Percentiles rank a stretch among this genome's conserved stretches.
These are phyloP conservation scores for Apistogramma diplotaenia DNA, from an alignment of 2,113 vertebrate genomes.

Conservation along the genomic window DNA sequence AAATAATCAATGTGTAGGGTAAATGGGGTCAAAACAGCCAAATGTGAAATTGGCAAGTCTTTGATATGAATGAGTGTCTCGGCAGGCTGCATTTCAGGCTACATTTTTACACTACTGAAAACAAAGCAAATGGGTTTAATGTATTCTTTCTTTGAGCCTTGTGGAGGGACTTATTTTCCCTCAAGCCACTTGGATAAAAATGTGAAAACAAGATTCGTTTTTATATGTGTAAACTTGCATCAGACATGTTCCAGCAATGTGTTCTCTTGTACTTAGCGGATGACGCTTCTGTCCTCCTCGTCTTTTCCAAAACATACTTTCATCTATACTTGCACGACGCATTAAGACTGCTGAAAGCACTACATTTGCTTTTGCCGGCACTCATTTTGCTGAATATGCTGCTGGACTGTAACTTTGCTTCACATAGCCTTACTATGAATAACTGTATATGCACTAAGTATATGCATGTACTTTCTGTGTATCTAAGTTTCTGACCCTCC, in stretches of 20 bases:
- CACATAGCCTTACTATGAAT: background rate
- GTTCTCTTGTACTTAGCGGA: background rate
- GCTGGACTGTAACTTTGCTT: background rate
- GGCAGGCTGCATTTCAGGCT: background rate
- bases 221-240: background rate
- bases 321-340: background rate
- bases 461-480: too few species aligned
- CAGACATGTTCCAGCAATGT: background rate
- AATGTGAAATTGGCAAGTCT: background rate
- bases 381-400: background rate
- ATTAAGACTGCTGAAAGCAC: background rate
- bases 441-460: background rate
- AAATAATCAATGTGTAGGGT: conserved; percentile 23
- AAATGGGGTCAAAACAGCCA: conserved; percentile 22
- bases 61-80: conserved; percentile 17
- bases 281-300: background rate
- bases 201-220: background rate
- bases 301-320: background rate
- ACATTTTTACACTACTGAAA: background rate
- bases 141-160: background rate
- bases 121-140: background rate
- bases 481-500: background rate
- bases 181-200: background rate
- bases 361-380: background rate
- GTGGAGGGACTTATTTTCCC: background rate